A percentile compares a stretch with the other conserved stretches of the same genome.
Conservation (phyloP, 2,797 vertebrate genomes). For the Peromyscus melanophrys region DNA sequence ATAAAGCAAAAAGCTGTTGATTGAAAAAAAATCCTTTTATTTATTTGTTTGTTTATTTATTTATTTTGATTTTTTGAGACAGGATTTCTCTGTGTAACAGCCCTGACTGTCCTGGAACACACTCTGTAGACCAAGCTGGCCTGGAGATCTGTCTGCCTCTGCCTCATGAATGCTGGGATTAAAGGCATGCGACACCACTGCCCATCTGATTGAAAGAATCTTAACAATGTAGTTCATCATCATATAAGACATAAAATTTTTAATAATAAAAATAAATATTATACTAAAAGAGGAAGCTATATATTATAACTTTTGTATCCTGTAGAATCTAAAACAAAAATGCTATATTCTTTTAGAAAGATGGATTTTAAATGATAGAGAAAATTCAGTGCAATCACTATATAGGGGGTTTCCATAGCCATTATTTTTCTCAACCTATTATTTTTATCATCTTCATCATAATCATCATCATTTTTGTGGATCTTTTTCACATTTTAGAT, state of each 20-base stretch:
- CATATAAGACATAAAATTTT: conserved; percentile 46
- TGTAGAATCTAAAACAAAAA: neutral
- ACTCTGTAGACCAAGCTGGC: neutral
- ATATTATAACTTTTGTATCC: conserved; percentile 7
- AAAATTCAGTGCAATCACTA: neutral
- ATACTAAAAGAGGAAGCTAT: neutral
- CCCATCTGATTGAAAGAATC: neutral
- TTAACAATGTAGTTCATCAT: conserved; percentile 25
- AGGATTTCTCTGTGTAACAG: neutral
- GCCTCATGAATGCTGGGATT: neutral
- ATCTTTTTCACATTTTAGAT: conserved; percentile 24
- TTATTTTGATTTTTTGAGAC: no score
- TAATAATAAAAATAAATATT: conserved; percentile 4
- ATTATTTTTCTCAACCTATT: conserved; percentile 2
- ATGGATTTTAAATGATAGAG: neutral
- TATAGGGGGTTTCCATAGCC: conserved; percentile 7
- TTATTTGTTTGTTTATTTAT: no score
- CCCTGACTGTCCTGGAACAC: neutral
- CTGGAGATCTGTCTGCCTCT: neutral
- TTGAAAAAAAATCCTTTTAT: neutral
- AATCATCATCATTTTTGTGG: neutral
- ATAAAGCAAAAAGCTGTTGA: conserved; percentile 3
- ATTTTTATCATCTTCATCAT: neutral
- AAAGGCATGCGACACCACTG: neutral
- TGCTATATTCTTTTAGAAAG: neutral